Evolutionary conservation across 1,140 invertebrate genomes (phyloP).

Genomic region (Drosophila aff.): DNA sequence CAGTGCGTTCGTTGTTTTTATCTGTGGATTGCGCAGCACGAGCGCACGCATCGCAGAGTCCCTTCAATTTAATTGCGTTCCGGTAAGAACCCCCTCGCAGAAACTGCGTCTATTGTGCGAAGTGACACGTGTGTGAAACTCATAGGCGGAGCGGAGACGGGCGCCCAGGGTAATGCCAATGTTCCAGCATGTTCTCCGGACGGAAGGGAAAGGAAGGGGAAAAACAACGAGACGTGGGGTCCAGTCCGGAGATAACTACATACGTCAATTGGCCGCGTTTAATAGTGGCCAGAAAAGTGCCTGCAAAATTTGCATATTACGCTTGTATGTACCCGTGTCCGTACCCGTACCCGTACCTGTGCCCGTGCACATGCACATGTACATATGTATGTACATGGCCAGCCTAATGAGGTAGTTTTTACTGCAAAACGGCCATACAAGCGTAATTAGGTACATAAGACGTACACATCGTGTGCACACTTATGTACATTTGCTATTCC

Average conservation of each 20-base stretch:
- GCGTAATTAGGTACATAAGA: constrained; percentile 23
- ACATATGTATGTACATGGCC: constrained; percentile 22
- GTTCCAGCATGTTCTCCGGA: constrained; percentile 41
- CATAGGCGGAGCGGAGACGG: constrained; percentile 60
- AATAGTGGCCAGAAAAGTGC: constrained; percentile 30
- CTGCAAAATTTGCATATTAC: constrained; percentile 32
- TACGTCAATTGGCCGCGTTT: constrained; percentile 28
- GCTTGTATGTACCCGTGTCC: constrained; percentile 37
- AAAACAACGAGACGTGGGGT: neutral
- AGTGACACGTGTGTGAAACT: constrained; percentile 84
- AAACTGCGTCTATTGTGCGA: constrained; percentile 58
- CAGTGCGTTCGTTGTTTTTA: constrained; percentile 45
- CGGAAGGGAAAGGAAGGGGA: neutral
- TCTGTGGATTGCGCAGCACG: constrained; percentile 36
- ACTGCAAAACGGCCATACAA: constrained; percentile 36
- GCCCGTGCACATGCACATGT: constrained; percentile 35
- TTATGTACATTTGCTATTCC: constrained; percentile 49
- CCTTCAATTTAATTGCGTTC: constrained; percentile 39
- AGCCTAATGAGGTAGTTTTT: constrained; percentile 50
- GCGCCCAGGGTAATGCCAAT: constrained; percentile 58
- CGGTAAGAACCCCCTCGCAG: constrained; percentile 45
- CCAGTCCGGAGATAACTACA: constrained; percentile 29
- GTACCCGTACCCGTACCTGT: constrained; percentile 1
- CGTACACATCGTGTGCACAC: constrained; percentile 20
- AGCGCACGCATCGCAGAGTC: neutral